Evolutionary conservation across 2,888 invertebrate genomes (phyloP).

Genomic region (Orthosia incerta): DNA sequence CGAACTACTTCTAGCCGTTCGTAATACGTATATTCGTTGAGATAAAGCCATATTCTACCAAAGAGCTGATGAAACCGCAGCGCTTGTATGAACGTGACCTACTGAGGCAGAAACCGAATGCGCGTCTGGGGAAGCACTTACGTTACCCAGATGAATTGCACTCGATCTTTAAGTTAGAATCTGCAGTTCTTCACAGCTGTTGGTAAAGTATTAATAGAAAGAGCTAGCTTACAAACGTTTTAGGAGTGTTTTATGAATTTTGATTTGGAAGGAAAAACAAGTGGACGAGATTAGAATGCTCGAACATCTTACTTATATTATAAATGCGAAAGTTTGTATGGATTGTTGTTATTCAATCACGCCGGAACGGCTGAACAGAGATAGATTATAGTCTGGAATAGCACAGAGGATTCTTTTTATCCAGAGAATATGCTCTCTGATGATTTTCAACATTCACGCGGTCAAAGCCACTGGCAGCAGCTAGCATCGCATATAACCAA

Average conservation of each 20-base stretch:
- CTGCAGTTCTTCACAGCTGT: slow-evolving; percentile 18
- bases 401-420: too few species aligned
- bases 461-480: too few species aligned
- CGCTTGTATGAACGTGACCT: slow-evolving; percentile 51
- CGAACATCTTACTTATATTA: too few species aligned
- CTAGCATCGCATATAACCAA: not conserved
- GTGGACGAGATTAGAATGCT: not conserved
- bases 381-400: too few species aligned
- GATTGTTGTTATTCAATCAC: too few species aligned
- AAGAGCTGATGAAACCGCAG: slow-evolving; percentile 52
- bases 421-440: too few species aligned
- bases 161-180: slow-evolving; percentile 31
- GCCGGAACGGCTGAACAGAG: too few species aligned
- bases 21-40: slow-evolving; percentile 19
- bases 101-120: slow-evolving; percentile 53
- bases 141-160: slow-evolving; percentile 46
- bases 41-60: slow-evolving; percentile 35
- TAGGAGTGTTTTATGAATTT: too few species aligned
- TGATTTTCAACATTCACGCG: too few species aligned
- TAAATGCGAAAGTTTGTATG: too few species aligned
- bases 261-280: not conserved
- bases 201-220: slow-evolving; percentile 4
- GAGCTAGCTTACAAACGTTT: not conserved
- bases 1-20: slow-evolving; percentile 16
- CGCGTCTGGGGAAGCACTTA: slow-evolving; percentile 53